phyloP scores from a whole-genome alignment of 2,888 invertebrate species.

The Sceliomorpha sp. region DNA sequence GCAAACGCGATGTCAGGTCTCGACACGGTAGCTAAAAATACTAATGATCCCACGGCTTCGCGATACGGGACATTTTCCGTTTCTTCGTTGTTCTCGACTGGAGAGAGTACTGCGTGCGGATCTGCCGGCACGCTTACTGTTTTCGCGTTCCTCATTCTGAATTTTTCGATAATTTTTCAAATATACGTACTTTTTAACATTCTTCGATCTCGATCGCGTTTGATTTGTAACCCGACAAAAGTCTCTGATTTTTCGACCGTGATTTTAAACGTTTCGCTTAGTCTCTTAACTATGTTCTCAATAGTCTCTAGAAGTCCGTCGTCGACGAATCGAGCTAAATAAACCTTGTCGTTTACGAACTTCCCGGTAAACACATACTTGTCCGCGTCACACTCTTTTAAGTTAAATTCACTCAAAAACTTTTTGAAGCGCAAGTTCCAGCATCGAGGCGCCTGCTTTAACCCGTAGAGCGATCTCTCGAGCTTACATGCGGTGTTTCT shows the following conservation, averaged over 20 bases:
- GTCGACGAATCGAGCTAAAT: too few species aligned
- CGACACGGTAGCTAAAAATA: constrained; percentile 51
- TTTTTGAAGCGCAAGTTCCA: too few species aligned
- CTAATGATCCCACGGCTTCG: constrained; percentile 56
- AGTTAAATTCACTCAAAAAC: too few species aligned
- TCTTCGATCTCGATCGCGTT: constrained; percentile 39
- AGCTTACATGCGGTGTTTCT: constrained; percentile 28
- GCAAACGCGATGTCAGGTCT: constrained; percentile 54
- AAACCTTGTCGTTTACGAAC: too few species aligned
- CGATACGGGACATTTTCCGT: constrained; percentile 47
- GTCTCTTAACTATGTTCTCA: too few species aligned
- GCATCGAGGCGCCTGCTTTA: constrained; percentile 47
- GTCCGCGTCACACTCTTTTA: too few species aligned
- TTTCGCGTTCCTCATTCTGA: constrained; percentile 50
- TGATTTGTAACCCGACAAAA: constrained; percentile 49
- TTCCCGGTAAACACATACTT: too few species aligned
- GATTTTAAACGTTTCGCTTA: constrained; percentile 53
- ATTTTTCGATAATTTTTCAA: constrained; percentile 47
- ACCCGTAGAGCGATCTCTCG: constrained; percentile 40
- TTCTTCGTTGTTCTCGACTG: constrained; percentile 17
- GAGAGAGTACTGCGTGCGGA: constrained; percentile 34
- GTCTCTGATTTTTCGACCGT: constrained; percentile 41
- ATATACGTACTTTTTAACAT: constrained; percentile 49
- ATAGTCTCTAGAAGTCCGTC: too few species aligned
- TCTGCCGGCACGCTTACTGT: constrained; percentile 32